Conservation (phyloP, 2,888 invertebrate genomes). For the Xestia rhomboidea region DNA sequence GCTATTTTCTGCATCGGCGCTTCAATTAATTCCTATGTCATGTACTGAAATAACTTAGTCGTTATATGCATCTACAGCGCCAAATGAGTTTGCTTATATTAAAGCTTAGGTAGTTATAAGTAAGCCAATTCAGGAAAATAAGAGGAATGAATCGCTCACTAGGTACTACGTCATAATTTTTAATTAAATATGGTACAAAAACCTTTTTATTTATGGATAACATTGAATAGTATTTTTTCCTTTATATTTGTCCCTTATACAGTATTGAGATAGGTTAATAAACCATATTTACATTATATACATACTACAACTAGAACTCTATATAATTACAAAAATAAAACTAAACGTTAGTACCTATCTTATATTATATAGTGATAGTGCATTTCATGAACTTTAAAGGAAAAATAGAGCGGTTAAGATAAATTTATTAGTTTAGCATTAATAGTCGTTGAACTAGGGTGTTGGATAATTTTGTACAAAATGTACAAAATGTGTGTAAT, state of each 20-base stretch:
- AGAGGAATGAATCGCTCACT: background rate
- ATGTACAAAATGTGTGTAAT: no score
- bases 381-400: no score
- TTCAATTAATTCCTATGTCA: conserved; percentile 34
- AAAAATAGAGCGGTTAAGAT: no score
- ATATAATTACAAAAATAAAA: no score
- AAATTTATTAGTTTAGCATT: no score
- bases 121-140: conserved; percentile 2
- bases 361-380: no score
- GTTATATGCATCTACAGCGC: conserved; percentile 4
- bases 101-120: background rate
- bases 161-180: background rate
- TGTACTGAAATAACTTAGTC: conserved; percentile 35
- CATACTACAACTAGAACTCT: no score
- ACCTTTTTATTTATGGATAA: background rate
- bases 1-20: conserved; percentile 44
- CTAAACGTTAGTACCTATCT: no score
- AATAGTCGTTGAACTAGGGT: no score
- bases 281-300: no score
- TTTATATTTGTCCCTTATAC: conserved; percentile 9
- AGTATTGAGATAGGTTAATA: no score
- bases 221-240: conserved; percentile 5
- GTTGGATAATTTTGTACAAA: no score
- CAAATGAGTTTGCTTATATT: conserved; percentile 14
- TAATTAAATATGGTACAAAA: background rate